phyloP scores from a whole-genome alignment of 2,113 vertebrate genomes.

The Synchiropus splendidus region DNA sequence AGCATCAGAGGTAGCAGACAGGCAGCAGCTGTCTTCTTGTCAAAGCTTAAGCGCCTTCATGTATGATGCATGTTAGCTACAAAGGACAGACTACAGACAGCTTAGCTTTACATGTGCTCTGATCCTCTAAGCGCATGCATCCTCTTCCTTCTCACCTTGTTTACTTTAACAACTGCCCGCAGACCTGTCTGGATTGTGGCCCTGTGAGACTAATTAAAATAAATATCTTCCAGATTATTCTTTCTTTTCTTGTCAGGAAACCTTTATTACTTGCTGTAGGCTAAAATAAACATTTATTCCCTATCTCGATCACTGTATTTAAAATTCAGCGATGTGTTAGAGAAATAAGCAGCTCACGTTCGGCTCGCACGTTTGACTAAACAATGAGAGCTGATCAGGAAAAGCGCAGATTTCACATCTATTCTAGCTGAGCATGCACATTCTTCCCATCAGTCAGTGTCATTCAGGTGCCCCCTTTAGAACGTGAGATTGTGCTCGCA shows the following conservation, averaged over 20 bases:
- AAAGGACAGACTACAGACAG: conserved; percentile 15
- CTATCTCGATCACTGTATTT: too few species aligned
- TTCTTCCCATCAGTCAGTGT: too few species aligned
- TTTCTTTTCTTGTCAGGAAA: conserved; percentile 4
- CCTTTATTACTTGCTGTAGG: neutral
- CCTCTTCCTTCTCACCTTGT: neutral
- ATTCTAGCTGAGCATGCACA: too few species aligned
- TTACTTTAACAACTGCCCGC: conserved; percentile 1
- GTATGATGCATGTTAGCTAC: conserved; percentile 44
- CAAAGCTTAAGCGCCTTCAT: conserved; percentile 22
- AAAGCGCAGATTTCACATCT: too few species aligned
- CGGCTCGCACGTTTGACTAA: too few species aligned
- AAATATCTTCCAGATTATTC: too few species aligned
- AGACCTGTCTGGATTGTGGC: conserved; percentile 7
- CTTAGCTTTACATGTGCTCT: conserved; percentile 10
- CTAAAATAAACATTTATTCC: too few species aligned
- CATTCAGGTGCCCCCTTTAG: too few species aligned
- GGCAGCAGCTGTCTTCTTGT: conserved; percentile 20
- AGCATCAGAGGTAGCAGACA: conserved; percentile 30
- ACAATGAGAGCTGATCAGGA: too few species aligned
- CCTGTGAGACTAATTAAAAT: conserved; percentile 7
- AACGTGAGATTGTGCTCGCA: too few species aligned
- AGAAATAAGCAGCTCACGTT: too few species aligned
- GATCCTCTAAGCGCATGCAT: conserved; percentile 13
- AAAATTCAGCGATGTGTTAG: too few species aligned